Base-by-base conservation (phyloP, 2,888 invertebrate genomes). In the Leucophenga maculata region DNA sequence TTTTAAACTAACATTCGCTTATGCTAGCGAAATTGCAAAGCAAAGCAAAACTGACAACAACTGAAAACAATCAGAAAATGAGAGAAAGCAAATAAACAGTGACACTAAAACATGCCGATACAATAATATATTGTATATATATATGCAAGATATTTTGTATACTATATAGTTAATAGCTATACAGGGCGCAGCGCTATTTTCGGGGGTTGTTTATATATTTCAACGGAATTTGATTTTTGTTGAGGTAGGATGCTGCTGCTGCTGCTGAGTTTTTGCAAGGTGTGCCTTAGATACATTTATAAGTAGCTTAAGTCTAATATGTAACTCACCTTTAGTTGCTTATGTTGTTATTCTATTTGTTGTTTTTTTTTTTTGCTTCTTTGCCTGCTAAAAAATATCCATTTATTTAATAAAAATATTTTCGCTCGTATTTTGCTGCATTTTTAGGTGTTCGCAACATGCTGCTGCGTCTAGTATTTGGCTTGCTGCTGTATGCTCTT, bases 191-290 rank as follows among this genome's bases (percentile, higher is more conserved):
- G 39, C 39, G 39, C 11, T 39, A 39, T 39, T 39, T 77, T 79
- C 75, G 70, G 83, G 83, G 80, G 80, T 78, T 81, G 81, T 83
- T 78, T 80, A 77, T 82, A 75, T 81, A 78, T 80, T 79, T 78
- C 73, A 80, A 76, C 69, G 74, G 48, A 48, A 16, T 65, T 60
- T 31, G 44, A 16, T 64, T 55, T 66, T 62, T 81, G 77, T 80
- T 80, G 80, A 79, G 83, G 80, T 83, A 83, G 80, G 82, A 76
- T 79, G 50, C 50, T 50, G 16, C 16, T n/a, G n/a, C 6, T n/a
- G 6, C 50, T 50, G 50, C 16, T 50, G 46, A 3, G 8, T 39
- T 55, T 55, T 55, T 26, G 13, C 55, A 55, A 55, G 55, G 26
- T 55, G 55, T 22, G 55, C 22, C 26, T 8, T 55, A 55, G 6